Evolutionary conservation across 2,797 vertebrate genomes (phyloP), one percentile per base, ranked within the genome.

Genomic region (Gymnothorax javanicus): DNA sequence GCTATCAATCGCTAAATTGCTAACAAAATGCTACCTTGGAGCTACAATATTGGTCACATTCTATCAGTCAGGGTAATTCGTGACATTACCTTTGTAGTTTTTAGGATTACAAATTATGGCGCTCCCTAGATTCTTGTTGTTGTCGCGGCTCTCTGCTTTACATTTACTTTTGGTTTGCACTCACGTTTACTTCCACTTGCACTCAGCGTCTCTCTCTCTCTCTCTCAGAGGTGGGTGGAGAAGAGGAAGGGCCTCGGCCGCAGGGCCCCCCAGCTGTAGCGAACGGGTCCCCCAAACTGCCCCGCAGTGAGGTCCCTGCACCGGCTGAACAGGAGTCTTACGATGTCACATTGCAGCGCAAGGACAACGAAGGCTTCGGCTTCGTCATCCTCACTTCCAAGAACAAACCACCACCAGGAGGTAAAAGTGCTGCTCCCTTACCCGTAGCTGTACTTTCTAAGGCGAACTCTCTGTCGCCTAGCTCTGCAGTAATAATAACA

Each of bases 341-440:
- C 0, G 97, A 99, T 0, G 94, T 99, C 75, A 93, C 96, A 27
- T 94, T 99, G 90, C 97, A 98, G 86, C 95, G 98, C 83, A 97
- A 95, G 90, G 98, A 99, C 92, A 98, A 96, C 0, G 98, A 99
- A 91, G 99, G 99, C 11, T 99, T 99, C 59, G 99, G 99, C 67
- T 99, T 99, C 0, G 98, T 99, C 90, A 99, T 99, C 92, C 97
- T 99, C 89, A 99, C 99, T 7, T 99, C 99, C 0, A 99, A 99
- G 94, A 98, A 94, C 95, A 99, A 98, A 91, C 98, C 98, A 62
- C 98, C 98, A 3, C 97, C 97, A 2, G 98, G 98, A 93, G 98
- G 98, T 99, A 87, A 96, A 69, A 11, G 12, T 97, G 75, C 52
- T 50, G 57, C 60, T 5, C 23, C 81, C 27, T 7, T 43, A 43